Conservation (phyloP, 2,797 vertebrate genomes). For the Sarcoramphus papa region DNA sequence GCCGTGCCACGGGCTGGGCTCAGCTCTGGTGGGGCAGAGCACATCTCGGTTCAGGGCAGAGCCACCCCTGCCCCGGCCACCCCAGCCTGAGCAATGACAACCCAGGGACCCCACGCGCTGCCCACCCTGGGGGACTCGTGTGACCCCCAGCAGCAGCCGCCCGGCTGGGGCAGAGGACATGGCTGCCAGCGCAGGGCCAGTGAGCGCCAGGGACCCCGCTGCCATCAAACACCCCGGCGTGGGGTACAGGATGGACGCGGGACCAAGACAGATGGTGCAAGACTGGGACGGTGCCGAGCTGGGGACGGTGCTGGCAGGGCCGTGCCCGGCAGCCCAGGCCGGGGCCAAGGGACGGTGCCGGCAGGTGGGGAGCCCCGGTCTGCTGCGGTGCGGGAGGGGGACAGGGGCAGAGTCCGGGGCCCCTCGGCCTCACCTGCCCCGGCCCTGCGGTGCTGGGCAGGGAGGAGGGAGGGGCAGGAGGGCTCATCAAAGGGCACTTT, state of each 20-base stretch:
- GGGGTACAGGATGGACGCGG: not conserved
- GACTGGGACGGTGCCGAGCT: not conserved
- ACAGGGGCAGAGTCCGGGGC: conserved; percentile 27
- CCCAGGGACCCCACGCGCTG: not conserved
- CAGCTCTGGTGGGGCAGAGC: not conserved
- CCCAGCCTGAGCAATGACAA: not conserved
- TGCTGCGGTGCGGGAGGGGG: not conserved
- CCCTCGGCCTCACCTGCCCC: conserved; percentile 51
- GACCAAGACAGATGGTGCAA: not conserved
- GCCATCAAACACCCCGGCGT: not conserved
- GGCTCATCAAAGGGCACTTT: conserved; percentile 95
- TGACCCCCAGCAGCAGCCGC: not conserved
- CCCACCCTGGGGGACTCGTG: rapidly evolving
- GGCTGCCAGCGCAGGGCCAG: not conserved
- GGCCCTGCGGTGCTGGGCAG: not conserved
- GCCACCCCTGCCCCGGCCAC: not conserved
- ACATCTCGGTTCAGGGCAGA: not conserved
- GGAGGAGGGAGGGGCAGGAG: conserved; percentile 39
- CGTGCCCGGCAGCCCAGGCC: not conserved
- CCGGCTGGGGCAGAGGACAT: not conserved
- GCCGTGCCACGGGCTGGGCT: not conserved
- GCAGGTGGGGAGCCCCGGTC: not conserved
- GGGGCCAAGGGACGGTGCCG: not conserved
- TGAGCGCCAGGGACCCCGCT: not conserved
- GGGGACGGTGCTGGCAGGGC: not conserved